phyloP scores from a whole-genome alignment of 2,888 invertebrate genomes.

The Cremastinae sp. region DNA sequence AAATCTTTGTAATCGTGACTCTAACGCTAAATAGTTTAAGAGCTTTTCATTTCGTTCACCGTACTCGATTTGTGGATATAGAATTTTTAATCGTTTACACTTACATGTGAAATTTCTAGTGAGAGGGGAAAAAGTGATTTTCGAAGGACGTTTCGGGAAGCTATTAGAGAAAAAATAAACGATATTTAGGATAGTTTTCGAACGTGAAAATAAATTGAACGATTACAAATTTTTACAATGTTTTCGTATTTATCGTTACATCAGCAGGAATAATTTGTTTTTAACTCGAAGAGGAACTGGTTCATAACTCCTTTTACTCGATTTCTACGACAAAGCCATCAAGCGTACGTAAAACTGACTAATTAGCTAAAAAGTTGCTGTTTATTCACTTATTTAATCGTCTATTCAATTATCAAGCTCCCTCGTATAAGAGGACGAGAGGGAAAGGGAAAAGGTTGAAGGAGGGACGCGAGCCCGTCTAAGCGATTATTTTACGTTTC shows the following conservation, averaged over 20 bases:
- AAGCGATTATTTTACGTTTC: constrained; percentile 56
- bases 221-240: no score
- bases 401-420: not conserved
- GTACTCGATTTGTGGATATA: constrained; percentile 53
- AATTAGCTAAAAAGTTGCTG: constrained; percentile 69
- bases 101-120: constrained; percentile 19
- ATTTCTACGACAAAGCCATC: constrained; percentile 63
- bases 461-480: constrained; percentile 9
- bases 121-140: no score
- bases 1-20: constrained; percentile 30
- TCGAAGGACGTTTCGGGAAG: no score
- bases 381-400: constrained; percentile 14
- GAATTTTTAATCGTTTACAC: constrained; percentile 49
- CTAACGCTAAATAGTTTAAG: constrained; percentile 35
- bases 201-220: not conserved
- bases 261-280: constrained; percentile 32
- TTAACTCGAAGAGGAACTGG: constrained; percentile 19
- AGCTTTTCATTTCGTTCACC: constrained; percentile 44
- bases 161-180: not conserved
- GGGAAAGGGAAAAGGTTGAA: not conserved
- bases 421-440: constrained; percentile 36
- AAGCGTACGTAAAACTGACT: constrained; percentile 67
- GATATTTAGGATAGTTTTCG: not conserved
- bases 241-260: constrained; percentile 14
- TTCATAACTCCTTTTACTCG: constrained; percentile 16